Evolutionary conservation across 2,113 vertebrate genomes (phyloP), one percentile per base, ranked within the genome.

Genomic region (Centrocercus urophasianus): DNA sequence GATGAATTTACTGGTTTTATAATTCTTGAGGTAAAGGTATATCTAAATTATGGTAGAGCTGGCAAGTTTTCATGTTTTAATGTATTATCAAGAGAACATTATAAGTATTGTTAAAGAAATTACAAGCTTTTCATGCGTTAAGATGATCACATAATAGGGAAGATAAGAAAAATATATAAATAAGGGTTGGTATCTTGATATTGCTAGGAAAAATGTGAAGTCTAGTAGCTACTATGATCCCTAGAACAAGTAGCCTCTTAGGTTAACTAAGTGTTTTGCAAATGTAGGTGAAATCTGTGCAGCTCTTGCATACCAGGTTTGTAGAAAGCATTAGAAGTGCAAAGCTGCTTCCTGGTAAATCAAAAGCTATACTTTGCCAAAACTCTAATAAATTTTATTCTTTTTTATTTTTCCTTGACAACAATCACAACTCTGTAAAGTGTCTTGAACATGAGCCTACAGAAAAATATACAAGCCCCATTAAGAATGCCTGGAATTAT

Each of bases 261-360:
- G 9, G 16, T 65, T 70, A 81, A 8, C 16, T 2, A 0, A 21
- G 11, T 11, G 11, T n/a, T 11, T 16, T 80, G 14, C 0, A 0
- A 40, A 24, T 78, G 74, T 78, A 78, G 63, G n/a, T 54, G 13
- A 73, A 38, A 10, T 25, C 34, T 47, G 12, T 56, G 32, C 8
- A 56, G 40, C 18, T 10, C 6, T n/a, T 81, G 4, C 5, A 11
- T 67, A 19, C 22, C 24, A 74, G 24, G 16, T 36, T 16, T 30
- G 10, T 9, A 70, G 6, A 13, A 54, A 24, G 3, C 20, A 13
- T n/a, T 36, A 32, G 7, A 36, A 3, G 4, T 50, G 17, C 40
- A 89, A 71, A 91, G 90, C 34, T 40, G 3, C 38, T 70, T 71
- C 15, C 5, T 59, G 20, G 70, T 63, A 54, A 66, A 38, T 71